Base-by-base conservation (phyloP, 2,888 invertebrate species). In the Sinodicranocentrus sp. region DNA sequence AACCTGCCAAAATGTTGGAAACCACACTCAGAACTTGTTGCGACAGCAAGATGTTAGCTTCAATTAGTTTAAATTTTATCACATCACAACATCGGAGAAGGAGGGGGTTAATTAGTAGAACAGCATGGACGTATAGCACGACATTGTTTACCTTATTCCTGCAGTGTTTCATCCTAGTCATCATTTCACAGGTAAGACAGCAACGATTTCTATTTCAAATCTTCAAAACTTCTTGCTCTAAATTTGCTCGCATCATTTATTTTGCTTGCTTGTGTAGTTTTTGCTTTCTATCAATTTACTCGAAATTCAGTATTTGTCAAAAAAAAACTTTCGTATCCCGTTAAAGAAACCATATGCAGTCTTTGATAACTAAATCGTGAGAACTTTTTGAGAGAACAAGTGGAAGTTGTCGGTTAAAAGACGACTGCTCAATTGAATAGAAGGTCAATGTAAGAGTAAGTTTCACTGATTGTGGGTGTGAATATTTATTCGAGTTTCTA, bases 101-200 rank as follows among this genome's bases (percentile, higher is more conserved):
- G 76, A 75, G 76, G 28, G 76, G 82, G 13, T 39, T 82, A 17
- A 82, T 82, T 48, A 82, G 82, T 71, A 82, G 82, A 67, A 82
- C 82, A 28, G 2, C 63, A 70, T 76, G 82, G 82, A 75, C 75
- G 43, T 71, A 52, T 67, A 61, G 54, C 72, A 72, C 61, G 2
- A 72, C 52, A 57, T 43, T 83, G 21, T 48, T 43, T 33, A 65
- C 63, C 26, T 10, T 83, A 21, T 71, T 70, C 71, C 70, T 79
- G 57, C 84, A 84, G 73, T 84, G 82, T 79, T 75, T 86, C 43
- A 73, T 87, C 48, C 88, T 88, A 88, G 88, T 88, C 88, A 88
- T 86, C 83, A 68, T 86, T 61, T 85, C 86, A 83, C 87, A 87
- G 85, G 88, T 88, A 82, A 84, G 70, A 6, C 6, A 1, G 39